Base-by-base conservation (phyloP, 2,113 vertebrate genomes). In the Reinhardtius hippoglossoides region DNA sequence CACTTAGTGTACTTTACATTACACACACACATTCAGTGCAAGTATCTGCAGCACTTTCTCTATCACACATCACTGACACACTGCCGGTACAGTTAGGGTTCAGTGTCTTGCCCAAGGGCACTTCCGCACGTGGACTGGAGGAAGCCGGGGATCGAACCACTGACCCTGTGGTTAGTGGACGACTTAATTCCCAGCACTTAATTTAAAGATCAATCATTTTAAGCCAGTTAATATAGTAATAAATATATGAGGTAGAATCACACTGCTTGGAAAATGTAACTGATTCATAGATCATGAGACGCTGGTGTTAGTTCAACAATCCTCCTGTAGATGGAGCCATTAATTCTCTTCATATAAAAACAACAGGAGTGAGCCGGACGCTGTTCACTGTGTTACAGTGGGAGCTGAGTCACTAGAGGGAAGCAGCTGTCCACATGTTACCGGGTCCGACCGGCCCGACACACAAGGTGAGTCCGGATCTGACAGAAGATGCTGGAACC, bases 391-490 rank as follows among this genome's bases (percentile, higher is more conserved):
- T 14, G 15, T 14, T 48, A 57, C 73, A 71, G 46, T 67, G 26
- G 16, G 23, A 44, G 12, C 55, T 23, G n/a, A 68, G 65, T 77
- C 90, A 21, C 87, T 81, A 93, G 89, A 78, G 89, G 89, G 90
- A 23, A 88, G 91, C 71, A 91, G 69, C 67, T 75, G 52, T 55
- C 66, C 56, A 31, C 13, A 20, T 21, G 21, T 56, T 23, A 42
- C 27, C 23, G 9, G 2, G 13, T 44, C 35, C 27, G 35, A 37
- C 35, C 35, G 35, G 35, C 9, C 35, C 2, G 27, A 46, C 40
- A 35, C 35, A 70, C 27, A 68, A 31, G 61, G 40, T 69, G 62
- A 63, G 13, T 27, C 44, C 3, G 15, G 14, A 52, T 46, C 55
- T 70, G 64, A 86, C 67, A 42, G 46, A 50, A 10, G 50, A 76